Conservation (phyloP, 2,888 invertebrate species). For the Pyrrhosoma nymphula region DNA sequence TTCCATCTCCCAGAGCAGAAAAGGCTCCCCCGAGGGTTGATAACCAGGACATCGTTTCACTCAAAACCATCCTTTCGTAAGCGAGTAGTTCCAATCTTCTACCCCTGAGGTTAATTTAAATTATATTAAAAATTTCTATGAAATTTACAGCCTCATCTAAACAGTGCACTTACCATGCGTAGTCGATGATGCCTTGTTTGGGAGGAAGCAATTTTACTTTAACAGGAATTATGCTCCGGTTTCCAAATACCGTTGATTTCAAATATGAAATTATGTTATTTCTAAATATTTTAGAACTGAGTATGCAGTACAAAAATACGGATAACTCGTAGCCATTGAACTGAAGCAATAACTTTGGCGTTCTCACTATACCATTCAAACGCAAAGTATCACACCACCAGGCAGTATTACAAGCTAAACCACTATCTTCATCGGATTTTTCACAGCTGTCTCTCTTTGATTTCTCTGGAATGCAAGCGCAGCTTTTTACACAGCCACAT, state of each 20-base stretch:
- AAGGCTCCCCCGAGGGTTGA: slow-evolving; percentile 98
- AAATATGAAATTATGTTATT: slow-evolving; percentile 40
- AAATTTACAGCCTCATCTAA: too few species aligned
- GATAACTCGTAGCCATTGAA: slow-evolving; percentile 43
- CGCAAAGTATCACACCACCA: not conserved
- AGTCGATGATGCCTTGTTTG: not conserved
- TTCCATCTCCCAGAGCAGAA: slow-evolving; percentile 95
- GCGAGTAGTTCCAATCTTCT: slow-evolving; percentile 78
- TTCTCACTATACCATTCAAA: not conserved
- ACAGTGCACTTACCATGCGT: slow-evolving; percentile 42
- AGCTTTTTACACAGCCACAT: not conserved
- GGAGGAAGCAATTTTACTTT: slow-evolving; percentile 51
- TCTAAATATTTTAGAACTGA: slow-evolving; percentile 22
- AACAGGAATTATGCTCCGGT: not conserved
- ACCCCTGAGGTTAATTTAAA: slow-evolving; percentile 78
- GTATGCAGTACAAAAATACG: slow-evolving; percentile 1
- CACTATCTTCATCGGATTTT: not conserved
- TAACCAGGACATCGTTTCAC: slow-evolving; percentile 94
- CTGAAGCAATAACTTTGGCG: not conserved
- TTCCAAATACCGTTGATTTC: not conserved
- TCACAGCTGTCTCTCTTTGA: not conserved
- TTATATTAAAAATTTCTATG: not conserved
- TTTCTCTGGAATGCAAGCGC: not conserved
- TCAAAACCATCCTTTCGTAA: slow-evolving; percentile 86
- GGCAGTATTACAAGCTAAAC: not conserved